Evolutionary conservation across 2,888 invertebrate genomes (phyloP).

Genomic region (Scrobipalpa atriplicella): DNA sequence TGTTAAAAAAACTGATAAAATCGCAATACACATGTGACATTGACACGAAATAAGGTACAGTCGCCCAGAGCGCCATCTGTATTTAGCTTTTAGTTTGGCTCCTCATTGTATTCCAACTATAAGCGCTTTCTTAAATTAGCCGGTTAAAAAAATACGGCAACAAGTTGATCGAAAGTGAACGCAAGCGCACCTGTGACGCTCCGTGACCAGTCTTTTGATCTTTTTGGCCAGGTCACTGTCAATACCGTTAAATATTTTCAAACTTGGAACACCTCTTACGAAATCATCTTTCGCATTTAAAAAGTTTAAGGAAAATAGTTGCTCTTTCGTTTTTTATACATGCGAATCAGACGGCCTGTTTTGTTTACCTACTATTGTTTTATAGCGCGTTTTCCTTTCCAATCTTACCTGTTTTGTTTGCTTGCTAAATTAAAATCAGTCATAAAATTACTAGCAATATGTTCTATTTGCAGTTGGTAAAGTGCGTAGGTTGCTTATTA

Average conservation of each 20-base stretch:
- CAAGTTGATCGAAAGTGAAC: constrained; percentile 74
- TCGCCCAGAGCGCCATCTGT: no score
- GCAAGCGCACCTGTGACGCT: constrained; percentile 70
- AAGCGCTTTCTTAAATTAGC: constrained; percentile 25
- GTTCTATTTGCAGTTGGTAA: neutral
- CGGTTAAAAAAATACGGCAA: constrained; percentile 37
- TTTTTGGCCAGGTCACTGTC: constrained; percentile 69
- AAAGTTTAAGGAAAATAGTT: neutral
- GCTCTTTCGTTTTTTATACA: neutral
- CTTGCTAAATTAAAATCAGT: no score
- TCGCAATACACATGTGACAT: no score
- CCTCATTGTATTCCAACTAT: constrained; percentile 14
- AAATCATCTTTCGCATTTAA: constrained; percentile 31
- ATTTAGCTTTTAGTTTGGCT: no score
- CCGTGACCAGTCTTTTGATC: constrained; percentile 65
- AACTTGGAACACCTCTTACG: constrained; percentile 44
- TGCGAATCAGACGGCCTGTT: neutral
- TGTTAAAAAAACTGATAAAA: no score
- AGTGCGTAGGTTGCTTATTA: no score
- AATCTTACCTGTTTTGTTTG: no score
- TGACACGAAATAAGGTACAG: no score
- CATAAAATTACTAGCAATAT: no score
- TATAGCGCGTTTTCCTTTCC: neutral
- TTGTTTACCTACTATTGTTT: neutral
- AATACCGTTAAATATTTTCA: constrained; percentile 62